Conservation (phyloP, 2,797 vertebrate species). For the Acridotheres tristis region DNA sequence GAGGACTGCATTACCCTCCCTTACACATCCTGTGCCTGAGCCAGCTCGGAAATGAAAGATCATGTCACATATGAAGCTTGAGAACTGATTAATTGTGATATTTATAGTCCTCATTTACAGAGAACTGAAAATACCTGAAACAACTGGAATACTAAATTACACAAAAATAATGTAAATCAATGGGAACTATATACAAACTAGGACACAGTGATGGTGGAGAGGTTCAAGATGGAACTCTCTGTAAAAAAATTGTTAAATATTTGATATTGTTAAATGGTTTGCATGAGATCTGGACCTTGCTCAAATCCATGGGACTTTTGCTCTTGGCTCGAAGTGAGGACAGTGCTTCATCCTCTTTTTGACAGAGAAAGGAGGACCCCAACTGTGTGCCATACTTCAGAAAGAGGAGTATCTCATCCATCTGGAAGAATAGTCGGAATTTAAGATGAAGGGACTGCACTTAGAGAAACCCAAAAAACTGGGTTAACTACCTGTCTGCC, state of each 20-base stretch:
- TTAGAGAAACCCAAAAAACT: not conserved
- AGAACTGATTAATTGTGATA: conserved; percentile 50
- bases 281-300: not conserved
- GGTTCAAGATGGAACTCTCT: not conserved
- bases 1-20: conserved; percentile 13
- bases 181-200: not conserved
- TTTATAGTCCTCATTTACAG: conserved; percentile 54
- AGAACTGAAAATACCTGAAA: conserved; percentile 19
- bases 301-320: not conserved
- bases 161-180: not conserved
- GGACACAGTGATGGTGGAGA: not conserved
- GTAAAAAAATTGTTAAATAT: not conserved
- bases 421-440: not conserved
- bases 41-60: conserved; percentile 34
- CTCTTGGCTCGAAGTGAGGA: not conserved
- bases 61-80: not conserved
- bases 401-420: not conserved
- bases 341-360: not conserved
- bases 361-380: not conserved
- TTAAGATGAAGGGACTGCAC: not conserved
- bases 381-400: not conserved
- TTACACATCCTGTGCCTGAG: conserved; percentile 8
- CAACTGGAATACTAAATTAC: not conserved
- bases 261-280: not conserved
- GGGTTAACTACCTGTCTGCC: not conserved